These are phyloP conservation scores for Tyria jacobaeae DNA, from an alignment of 2,888 invertebrate species.

Conservation along the genomic window DNA sequence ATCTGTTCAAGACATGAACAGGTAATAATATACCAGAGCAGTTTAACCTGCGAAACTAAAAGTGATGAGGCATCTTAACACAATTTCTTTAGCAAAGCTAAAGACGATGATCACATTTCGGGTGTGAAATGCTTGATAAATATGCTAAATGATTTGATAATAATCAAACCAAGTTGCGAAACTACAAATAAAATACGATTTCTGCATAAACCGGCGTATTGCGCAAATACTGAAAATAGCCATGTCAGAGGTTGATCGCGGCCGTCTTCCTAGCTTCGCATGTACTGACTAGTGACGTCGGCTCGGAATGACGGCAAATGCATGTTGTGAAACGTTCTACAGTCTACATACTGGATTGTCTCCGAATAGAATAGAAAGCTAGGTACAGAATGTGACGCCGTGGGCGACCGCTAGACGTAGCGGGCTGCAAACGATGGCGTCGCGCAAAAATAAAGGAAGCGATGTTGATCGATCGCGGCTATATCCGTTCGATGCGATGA, in stretches of 20 bases:
- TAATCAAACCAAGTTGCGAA: slow-evolving; percentile 16
- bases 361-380: slow-evolving; percentile 55
- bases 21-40: background rate
- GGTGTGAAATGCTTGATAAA: slow-evolving; percentile 9
- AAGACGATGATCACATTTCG: background rate
- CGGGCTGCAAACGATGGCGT: slow-evolving; percentile 42
- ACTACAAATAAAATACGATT: slow-evolving; percentile 16
- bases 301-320: slow-evolving; percentile 33
- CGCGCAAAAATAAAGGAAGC: slow-evolving; percentile 70
- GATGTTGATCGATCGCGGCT: slow-evolving; percentile 71
- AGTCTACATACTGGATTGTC: slow-evolving; percentile 32
- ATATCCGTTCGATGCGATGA: slow-evolving; percentile 71
- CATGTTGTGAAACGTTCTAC: slow-evolving; percentile 38
- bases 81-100: background rate
- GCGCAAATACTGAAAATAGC: slow-evolving; percentile 47
- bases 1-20: too few species aligned
- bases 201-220: slow-evolving; percentile 24
- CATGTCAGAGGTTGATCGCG: slow-evolving; percentile 34
- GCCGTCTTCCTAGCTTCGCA: slow-evolving; percentile 28
- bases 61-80: background rate
- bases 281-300: slow-evolving; percentile 31
- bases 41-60: background rate
- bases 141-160: slow-evolving; percentile 19
- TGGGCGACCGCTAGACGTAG: slow-evolving; percentile 48
- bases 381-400: slow-evolving; percentile 47